Evolutionary conservation across 64 coral and sea anemone species (phyloP), one percentile per base, ranked within the genome.

Genomic region (Porites australiensis): DNA sequence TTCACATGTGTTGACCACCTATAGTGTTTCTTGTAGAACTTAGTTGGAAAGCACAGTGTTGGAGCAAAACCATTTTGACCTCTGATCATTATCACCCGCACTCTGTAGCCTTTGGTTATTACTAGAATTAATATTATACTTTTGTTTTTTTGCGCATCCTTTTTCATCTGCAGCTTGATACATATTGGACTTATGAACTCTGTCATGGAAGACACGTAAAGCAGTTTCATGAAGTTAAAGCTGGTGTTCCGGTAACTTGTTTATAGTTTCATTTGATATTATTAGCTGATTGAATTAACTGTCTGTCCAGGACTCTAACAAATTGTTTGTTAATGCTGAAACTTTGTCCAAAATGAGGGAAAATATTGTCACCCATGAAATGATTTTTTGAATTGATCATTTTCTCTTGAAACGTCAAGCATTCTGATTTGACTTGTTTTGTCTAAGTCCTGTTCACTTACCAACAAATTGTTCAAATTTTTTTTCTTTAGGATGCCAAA

Each of bases 131-230:
- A 0, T 37, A 37, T 37, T 37, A 37, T 37, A 37, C 15, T 73
- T 12, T 85, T 0, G 13, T 73, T 61, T 59, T 16, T 63, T 46
- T 59, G n/a, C n/a, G 4, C 10, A 46, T 63, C n/a, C 50, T 74
- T 58, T 5, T 60, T 50, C 46, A 37, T 70, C 47, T 68, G 9
- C 53, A 98, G 97, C 78, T 98, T 69, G 97, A 98, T 78, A 85
- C 97, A 69, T 98, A 98, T 58, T 98, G 97, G 97, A 93, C 97
- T 10, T 98, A 98, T 69, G 97, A 98, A 70, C 85, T 98, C 54
- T 98, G 97, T 50, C 97, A 98, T 98, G 94, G 94, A 0, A 92
- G 72, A 60, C 91, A 98, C 74, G 76, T 98, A 1, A 79, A 92
- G 50, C 97, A 98, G 88, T 98, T 91, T 53, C 97, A 98, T 88